Percentiles rank a stretch among this genome's conserved stretches.
These are phyloP conservation scores for Autographa gamma DNA, from an alignment of 2,888 invertebrate species.

Conservation along the genomic window DNA sequence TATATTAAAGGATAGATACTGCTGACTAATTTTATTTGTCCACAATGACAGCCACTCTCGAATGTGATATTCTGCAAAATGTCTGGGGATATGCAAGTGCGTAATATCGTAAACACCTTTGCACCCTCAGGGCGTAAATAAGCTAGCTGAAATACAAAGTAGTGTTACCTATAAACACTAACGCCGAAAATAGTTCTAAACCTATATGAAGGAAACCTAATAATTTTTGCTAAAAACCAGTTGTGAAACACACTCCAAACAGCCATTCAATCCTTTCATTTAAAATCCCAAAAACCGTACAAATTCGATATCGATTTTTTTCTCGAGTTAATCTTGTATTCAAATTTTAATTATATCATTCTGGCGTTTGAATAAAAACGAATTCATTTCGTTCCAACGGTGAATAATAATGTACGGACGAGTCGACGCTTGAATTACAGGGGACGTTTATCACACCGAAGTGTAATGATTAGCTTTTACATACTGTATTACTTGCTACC, in stretches of 20 bases:
- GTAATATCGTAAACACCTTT: no score
- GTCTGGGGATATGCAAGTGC: no score
- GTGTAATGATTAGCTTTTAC: constrained; percentile 61
- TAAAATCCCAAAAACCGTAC: constrained; percentile 63
- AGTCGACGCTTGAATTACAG: constrained; percentile 73
- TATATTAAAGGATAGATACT: no score
- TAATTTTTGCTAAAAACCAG: neutral
- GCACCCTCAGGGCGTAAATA: no score
- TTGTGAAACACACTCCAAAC: constrained; percentile 3
- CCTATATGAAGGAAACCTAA: no score
- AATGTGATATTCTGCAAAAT: no score
- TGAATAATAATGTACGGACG: constrained; percentile 84
- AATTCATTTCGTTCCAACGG: constrained; percentile 82
- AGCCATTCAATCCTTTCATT: constrained; percentile 60
- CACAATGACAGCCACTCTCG: no score
- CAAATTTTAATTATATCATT: constrained; percentile 88
- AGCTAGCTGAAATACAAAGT: no score
- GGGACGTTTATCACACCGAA: constrained; percentile 68
- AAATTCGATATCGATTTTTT: constrained; percentile 81
- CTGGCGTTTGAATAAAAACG: constrained; percentile 87
- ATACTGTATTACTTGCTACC: neutral
- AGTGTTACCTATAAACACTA: no score
- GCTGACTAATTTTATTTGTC: no score
- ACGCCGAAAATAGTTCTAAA: no score
- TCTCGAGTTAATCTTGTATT: constrained; percentile 86